Conservation (phyloP, 2,113 vertebrate genomes). For the Pterocles orientalis region DNA sequence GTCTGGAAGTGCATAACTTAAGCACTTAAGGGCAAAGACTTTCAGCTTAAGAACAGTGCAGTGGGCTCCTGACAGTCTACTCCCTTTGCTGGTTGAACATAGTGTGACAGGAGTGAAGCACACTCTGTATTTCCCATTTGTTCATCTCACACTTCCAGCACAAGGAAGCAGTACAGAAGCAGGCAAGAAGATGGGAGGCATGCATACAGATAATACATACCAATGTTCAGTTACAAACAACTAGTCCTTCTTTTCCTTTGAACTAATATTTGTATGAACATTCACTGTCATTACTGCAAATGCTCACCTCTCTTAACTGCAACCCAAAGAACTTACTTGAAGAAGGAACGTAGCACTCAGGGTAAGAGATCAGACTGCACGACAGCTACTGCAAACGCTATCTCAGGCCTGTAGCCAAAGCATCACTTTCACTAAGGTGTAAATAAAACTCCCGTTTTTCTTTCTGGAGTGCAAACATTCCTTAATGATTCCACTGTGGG, state of each 20-base stretch:
- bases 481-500: background rate
- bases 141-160: background rate
- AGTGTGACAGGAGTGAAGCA: background rate
- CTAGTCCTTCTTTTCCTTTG: background rate
- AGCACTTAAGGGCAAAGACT: background rate
- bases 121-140: background rate
- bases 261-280: background rate
- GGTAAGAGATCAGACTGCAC: background rate
- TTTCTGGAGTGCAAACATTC: background rate
- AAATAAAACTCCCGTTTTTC: background rate
- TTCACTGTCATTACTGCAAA: background rate
- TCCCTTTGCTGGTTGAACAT: background rate
- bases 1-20: background rate
- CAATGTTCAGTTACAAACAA: background rate
- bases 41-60: background rate
- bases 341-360: fast-evolving
- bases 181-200: background rate
- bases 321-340: background rate
- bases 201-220: background rate
- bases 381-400: background rate
- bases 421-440: background rate
- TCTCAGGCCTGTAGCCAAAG: background rate
- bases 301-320: background rate
- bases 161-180: background rate
- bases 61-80: background rate